Conservation (phyloP, 1,140 invertebrate genomes). For the Drosophila kikkawai region DNA sequence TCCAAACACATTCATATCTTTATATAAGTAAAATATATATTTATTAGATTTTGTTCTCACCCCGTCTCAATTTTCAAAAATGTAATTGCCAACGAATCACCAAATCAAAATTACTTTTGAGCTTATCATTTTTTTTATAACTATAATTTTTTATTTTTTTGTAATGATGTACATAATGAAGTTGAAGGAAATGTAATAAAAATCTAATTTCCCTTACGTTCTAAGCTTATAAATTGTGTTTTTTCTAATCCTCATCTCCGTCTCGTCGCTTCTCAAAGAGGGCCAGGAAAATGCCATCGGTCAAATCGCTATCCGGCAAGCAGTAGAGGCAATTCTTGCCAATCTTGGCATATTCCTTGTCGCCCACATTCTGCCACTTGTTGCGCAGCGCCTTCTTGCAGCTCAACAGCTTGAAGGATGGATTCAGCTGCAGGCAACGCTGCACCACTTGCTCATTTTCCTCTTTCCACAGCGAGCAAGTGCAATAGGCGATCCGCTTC, state of each 20-base stretch:
- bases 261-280: conserved; percentile 90
- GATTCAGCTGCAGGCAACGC: conserved; percentile 86
- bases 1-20: conserved; percentile 14
- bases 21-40: conserved; percentile 56
- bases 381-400: conserved; percentile 87
- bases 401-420: conserved; percentile 88
- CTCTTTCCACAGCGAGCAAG: conserved; percentile 94
- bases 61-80: neutral
- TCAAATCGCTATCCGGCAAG: conserved; percentile 90
- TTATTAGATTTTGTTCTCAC: conserved; percentile 48
- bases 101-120: conserved; percentile 16
- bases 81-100: conserved; percentile 7
- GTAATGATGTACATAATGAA: conserved; percentile 39
- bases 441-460: conserved; percentile 93
- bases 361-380: conserved; percentile 90
- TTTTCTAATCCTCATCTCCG: conserved; percentile 40
- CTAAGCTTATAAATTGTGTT: neutral
- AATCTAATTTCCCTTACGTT: conserved; percentile 29
- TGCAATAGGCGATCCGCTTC: conserved; percentile 96
- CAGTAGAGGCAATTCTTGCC: conserved; percentile 92
- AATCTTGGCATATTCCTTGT: conserved; percentile 87
- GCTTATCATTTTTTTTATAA: conserved; percentile 1
- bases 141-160: conserved; percentile 36
- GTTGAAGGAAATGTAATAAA: conserved; percentile 44
- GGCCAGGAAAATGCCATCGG: conserved; percentile 97